Evolutionary conservation across 2,113 vertebrate species (phyloP).

Genomic region (Herpetotheres cachinnans): DNA sequence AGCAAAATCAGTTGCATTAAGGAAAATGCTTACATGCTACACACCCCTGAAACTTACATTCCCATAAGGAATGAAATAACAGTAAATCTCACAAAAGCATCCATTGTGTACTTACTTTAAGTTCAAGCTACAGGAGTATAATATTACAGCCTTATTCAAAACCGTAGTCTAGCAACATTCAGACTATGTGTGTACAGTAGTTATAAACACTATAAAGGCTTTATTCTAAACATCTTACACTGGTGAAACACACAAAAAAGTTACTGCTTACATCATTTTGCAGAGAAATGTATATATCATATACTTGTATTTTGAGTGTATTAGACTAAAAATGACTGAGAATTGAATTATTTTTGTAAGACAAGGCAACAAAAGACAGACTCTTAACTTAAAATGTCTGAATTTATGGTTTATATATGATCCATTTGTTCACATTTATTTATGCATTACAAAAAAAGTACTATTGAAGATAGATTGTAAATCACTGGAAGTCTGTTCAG

Average conservation of each 20-base stretch:
- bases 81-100: conserved; percentile 52
- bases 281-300: neutral
- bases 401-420: conserved; percentile 24
- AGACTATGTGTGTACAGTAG: conserved; percentile 39
- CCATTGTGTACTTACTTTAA: conserved; percentile 34
- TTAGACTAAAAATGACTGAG: conserved; percentile 21
- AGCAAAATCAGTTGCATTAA: conserved; percentile 16
- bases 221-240: conserved; percentile 47
- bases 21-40: neutral
- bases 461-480: conserved; percentile 17
- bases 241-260: conserved; percentile 17
- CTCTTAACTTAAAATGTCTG: conserved; percentile 18
- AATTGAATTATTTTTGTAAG: conserved; percentile 16
- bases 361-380: conserved; percentile 28
- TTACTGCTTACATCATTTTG: conserved; percentile 39
- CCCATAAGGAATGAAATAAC: conserved; percentile 26
- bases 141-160: conserved; percentile 51
- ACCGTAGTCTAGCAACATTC: conserved; percentile 2
- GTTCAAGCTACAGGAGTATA: conserved; percentile 30
- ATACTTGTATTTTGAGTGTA: neutral
- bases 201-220: conserved; percentile 39
- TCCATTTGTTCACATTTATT: conserved; percentile 23
- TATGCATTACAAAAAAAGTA: conserved; percentile 13
- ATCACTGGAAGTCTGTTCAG: neutral
- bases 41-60: neutral